phyloP scores from a whole-genome alignment of 2,797 vertebrate genomes.

The Peromyscus aztecus region DNA sequence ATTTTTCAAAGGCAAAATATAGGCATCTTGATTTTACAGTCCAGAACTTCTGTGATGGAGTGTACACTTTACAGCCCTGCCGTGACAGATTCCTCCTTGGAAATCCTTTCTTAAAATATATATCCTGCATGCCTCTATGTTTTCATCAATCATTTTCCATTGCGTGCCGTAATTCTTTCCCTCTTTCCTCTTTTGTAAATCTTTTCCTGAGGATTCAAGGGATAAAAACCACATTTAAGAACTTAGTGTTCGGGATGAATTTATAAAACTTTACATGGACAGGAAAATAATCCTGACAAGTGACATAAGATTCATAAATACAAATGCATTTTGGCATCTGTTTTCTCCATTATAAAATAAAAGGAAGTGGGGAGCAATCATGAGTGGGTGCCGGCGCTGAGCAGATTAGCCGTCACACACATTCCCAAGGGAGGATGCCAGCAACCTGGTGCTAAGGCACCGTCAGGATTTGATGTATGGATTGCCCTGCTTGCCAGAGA shows the following conservation, averaged over 20 bases:
- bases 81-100: conserved; percentile 54
- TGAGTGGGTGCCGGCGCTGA: conserved; percentile 37
- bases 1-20: conserved; percentile 64
- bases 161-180: not conserved
- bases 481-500: conserved; percentile 53
- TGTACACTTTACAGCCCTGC: conserved; percentile 2
- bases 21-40: conserved; percentile 67
- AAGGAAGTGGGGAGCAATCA: conserved; percentile 67
- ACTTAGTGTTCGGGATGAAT: conserved; percentile 77
- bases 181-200: conserved; percentile 52
- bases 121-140: conserved; percentile 11
- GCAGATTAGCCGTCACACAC: conserved; percentile 53
- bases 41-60: conserved; percentile 60
- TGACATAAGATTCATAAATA: conserved; percentile 78
- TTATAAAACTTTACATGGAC: conserved; percentile 76
- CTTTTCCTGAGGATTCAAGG: conserved; percentile 56
- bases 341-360: conserved; percentile 77
- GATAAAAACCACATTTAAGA: conserved; percentile 77
- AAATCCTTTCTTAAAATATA: conserved; percentile 72
- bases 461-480: conserved; percentile 45
- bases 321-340: conserved; percentile 71
- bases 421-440: not conserved
- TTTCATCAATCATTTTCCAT: conserved; percentile 65
- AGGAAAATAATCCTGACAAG: conserved; percentile 76
- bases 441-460: not conserved